A percentile compares a stretch with the other conserved stretches of the same genome.
Evolutionary conservation across 2,888 invertebrate species (phyloP).

Genomic region (Archaeoteleia sp.): DNA sequence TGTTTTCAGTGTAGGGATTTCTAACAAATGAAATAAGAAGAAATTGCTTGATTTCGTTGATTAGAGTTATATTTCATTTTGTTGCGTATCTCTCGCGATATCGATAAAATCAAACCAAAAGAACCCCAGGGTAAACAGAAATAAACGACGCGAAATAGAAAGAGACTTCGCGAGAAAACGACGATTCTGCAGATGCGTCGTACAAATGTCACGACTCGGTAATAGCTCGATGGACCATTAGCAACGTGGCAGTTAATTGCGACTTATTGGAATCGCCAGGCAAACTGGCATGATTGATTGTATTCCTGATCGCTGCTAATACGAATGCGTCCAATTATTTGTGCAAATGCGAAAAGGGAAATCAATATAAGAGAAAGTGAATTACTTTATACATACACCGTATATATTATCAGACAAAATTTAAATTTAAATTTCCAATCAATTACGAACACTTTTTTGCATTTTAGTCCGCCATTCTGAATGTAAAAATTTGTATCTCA

Average conservation of each 20-base stretch:
- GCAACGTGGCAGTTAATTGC: slow-evolving; percentile 40
- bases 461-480: no score
- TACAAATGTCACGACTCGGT: slow-evolving; percentile 47
- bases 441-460: no score
- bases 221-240: slow-evolving; percentile 32
- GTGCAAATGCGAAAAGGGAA: no score
- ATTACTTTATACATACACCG: no score
- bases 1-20: no score
- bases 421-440: no score
- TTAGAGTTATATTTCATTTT: slow-evolving; percentile 38
- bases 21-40: background rate
- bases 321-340: background rate
- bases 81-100: slow-evolving; percentile 19
- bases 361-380: no score
- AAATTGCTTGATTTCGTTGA: slow-evolving; percentile 27
- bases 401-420: no score
- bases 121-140: background rate
- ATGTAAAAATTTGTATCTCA: no score
- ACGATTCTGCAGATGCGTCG: slow-evolving; percentile 38
- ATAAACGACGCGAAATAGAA: no score
- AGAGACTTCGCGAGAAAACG: no score
- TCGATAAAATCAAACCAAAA: slow-evolving; percentile 26
- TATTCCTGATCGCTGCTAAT: background rate
- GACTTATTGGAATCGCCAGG: slow-evolving; percentile 18
- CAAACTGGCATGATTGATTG: slow-evolving; percentile 15